Evolutionary conservation across 2,888 invertebrate species (phyloP), one percentile per base, ranked within the genome.

Genomic region (Myathropa florea): DNA sequence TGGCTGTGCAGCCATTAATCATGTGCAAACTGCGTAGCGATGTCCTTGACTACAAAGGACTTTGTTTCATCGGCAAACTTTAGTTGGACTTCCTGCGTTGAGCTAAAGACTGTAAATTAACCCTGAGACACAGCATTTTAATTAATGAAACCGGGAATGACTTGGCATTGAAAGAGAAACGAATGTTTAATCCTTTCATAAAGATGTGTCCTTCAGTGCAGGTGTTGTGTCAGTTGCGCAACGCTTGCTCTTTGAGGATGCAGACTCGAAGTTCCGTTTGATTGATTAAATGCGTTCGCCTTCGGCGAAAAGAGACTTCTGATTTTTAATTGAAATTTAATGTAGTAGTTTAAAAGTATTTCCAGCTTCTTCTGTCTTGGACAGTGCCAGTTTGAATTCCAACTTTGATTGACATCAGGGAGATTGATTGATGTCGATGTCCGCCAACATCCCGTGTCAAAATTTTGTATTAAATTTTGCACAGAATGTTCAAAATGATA

Each of bases 1-100:
- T 39, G 39, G 39, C 30, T 60, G 46, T 33, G n/a, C 7, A 14
- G 30, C 53, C 53, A 77, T 70, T 39, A 77, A 77, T 77, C 53
- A 77, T 53, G 61, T 55, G 77, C 68, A 63, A 68, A 77, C 36
- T 70, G 68, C 77, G 68, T 77, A 70, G 36, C 61, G 26, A 55
- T 53, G 53, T 33, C 33, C 24, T 55, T 63, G 61, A 55, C 55
- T 36, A 28, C 53, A 60, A 68, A 53, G 26, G 28, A 55, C 68
- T 68, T 30, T 67, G 30, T 18, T 18, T 46, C 18, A 18, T 46
- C 6, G 39, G 14, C 12, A 55, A 46, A n/a, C 28, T 30, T 18
- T 36, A 33, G 57, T n/a, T 23, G 18, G 39, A 60, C 14, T 4
- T 55, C 18, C 18, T n/a, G 28, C 21, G 6, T 61, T 53, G 55